Evolutionary conservation across 2,797 vertebrate genomes (phyloP).

Genomic region (Pagetopsis macropterus): DNA sequence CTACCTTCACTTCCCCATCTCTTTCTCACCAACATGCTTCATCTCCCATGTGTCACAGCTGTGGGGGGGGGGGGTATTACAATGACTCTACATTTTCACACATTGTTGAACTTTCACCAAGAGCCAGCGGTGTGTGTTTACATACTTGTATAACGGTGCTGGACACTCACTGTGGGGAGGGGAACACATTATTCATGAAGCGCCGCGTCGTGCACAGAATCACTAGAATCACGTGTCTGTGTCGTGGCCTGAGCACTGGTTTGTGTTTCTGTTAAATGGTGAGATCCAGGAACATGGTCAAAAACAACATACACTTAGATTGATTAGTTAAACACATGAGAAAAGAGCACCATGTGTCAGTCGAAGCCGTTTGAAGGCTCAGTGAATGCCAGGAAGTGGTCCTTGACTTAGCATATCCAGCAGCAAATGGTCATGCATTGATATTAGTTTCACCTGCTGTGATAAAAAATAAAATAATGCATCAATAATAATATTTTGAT

Average conservation of each 20-base stretch:
- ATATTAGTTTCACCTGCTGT: no score
- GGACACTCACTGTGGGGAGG: background rate
- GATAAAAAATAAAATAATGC: no score
- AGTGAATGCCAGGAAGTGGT: background rate
- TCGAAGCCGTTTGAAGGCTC: background rate
- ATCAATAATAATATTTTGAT: no score
- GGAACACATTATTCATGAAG: background rate
- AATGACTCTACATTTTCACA: background rate
- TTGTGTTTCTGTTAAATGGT: background rate
- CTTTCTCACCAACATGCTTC: constrained; percentile 33
- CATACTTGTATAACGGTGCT: background rate
- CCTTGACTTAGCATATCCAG: background rate
- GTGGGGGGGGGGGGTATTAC: background rate
- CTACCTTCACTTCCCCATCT: constrained; percentile 40
- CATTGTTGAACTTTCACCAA: constrained; percentile 1
- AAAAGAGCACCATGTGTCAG: background rate
- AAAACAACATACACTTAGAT: background rate
- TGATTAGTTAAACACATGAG: background rate
- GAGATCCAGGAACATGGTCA: background rate
- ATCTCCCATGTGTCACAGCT: constrained; percentile 8
- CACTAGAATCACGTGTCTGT: background rate
- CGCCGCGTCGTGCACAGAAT: background rate
- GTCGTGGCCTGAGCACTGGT: background rate
- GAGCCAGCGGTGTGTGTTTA: background rate
- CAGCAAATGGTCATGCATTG: no score